Evolutionary conservation across 2,797 vertebrate genomes (phyloP).

Genomic region (Chromobotia macracanthus): DNA sequence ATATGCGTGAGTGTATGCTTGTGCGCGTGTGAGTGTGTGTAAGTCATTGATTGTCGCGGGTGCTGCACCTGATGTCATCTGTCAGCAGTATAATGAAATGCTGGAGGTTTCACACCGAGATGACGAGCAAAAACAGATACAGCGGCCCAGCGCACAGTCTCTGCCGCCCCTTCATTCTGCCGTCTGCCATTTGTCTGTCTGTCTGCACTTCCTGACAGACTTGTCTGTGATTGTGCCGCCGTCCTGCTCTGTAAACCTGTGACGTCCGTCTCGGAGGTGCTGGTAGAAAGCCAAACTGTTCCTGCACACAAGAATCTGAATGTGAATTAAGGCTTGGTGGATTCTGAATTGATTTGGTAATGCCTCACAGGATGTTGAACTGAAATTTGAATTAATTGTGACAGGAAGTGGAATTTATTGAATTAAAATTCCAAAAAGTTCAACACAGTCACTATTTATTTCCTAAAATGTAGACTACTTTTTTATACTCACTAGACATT

Average conservation of each 20-base stretch:
- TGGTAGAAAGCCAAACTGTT: no score
- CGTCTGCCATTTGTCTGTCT: slow-evolving; percentile 38
- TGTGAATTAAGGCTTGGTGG: not conserved
- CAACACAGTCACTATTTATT: not conserved
- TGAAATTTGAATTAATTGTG: not conserved
- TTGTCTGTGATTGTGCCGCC: no score
- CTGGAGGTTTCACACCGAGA: slow-evolving; percentile 27
- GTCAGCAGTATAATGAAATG: slow-evolving; percentile 59
- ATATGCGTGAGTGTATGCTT: slow-evolving; percentile 1
- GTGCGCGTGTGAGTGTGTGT: not conserved
- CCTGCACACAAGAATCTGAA: not conserved
- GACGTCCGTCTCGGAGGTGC: no score
- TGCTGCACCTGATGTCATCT: slow-evolving; percentile 55
- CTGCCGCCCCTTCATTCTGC: slow-evolving; percentile 19
- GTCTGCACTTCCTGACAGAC: slow-evolving; percentile 19
- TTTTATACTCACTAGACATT: no score
- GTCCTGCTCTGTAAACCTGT: not conserved
- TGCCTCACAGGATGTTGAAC: not conserved
- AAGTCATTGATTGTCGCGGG: slow-evolving; percentile 43
- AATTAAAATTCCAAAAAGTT: not conserved
- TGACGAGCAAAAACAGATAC: slow-evolving; percentile 47
- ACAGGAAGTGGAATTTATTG: not conserved
- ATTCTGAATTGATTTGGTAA: not conserved
- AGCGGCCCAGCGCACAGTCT: slow-evolving; percentile 1
- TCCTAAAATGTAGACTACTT: no score